Conservation (phyloP, 2,797 vertebrate genomes). For the Crenuchus spilurus region DNA sequence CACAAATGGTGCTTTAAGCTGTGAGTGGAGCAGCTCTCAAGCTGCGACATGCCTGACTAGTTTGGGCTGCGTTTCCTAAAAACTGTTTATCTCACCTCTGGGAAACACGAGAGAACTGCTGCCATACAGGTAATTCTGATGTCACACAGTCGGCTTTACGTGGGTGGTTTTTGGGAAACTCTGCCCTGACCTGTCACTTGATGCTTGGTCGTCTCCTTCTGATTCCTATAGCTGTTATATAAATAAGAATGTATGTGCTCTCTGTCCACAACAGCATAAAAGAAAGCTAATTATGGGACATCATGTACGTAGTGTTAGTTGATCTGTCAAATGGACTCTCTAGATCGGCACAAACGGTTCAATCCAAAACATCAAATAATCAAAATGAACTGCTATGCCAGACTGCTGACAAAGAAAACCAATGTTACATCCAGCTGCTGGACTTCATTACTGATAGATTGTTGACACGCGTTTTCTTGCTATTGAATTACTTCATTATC, state of each 20-base stretch:
- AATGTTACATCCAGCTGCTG: not conserved
- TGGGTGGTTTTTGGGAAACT: not conserved
- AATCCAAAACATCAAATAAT: not conserved
- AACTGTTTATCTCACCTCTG: not conserved
- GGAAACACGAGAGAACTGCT: not conserved
- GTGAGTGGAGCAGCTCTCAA: not conserved
- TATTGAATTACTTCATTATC: too few species aligned
- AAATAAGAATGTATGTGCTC: not conserved
- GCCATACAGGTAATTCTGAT: not conserved
- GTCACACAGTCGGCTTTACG: not conserved
- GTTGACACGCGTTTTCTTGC: too few species aligned
- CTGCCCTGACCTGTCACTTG: not conserved
- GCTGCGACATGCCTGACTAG: slow-evolving; percentile 1
- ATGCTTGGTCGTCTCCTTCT: too few species aligned
- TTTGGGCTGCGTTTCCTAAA: not conserved
- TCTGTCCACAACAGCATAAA: not conserved
- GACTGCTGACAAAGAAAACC: not conserved
- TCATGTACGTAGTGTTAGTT: not conserved
- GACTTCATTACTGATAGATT: too few species aligned
- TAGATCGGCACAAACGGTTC: not conserved
- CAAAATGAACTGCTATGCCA: not conserved
- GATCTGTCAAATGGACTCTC: not conserved
- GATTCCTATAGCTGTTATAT: too few species aligned
- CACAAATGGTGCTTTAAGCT: slow-evolving; percentile 10
- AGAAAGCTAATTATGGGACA: not conserved